A percentile compares a stretch with the other conserved stretches of the same genome.
Conservation (phyloP, 2,888 invertebrate genomes). For the Omphaloscelis lunosa region DNA sequence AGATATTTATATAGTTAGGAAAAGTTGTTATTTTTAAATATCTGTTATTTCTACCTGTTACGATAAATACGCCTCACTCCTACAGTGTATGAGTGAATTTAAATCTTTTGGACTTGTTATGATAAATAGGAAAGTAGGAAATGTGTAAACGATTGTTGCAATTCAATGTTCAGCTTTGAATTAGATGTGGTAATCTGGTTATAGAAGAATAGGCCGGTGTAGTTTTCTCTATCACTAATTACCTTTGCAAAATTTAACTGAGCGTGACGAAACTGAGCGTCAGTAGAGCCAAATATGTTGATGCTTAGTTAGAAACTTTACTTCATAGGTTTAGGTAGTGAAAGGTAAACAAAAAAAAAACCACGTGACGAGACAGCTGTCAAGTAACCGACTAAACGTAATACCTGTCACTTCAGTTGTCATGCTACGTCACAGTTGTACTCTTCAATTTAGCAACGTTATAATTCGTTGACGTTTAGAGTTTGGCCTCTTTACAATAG, state of each 20-base stretch:
- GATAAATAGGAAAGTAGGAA: slow-evolving; percentile 48
- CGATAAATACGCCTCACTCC: too few species aligned
- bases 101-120: slow-evolving; percentile 41
- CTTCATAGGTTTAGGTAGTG: neutral
- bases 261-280: neutral
- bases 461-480: too few species aligned
- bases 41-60: too few species aligned
- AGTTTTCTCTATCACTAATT: neutral
- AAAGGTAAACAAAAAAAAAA: too few species aligned
- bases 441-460: too few species aligned
- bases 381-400: too few species aligned
- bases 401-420: too few species aligned
- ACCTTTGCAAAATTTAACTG: neutral
- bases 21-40: too few species aligned
- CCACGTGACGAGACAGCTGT: too few species aligned
- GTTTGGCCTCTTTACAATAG: too few species aligned
- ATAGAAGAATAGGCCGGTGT: neutral
- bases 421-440: too few species aligned
- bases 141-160: slow-evolving; percentile 19
- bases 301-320: neutral
- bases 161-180: slow-evolving; percentile 12
- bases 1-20: too few species aligned
- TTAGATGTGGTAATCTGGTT: neutral
- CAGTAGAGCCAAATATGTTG: neutral
- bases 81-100: slow-evolving; percentile 49